Percentiles rank a stretch among this genome's conserved stretches.
phyloP scores from a whole-genome alignment of 1,140 invertebrate species.

The Lucilia sericata region DNA sequence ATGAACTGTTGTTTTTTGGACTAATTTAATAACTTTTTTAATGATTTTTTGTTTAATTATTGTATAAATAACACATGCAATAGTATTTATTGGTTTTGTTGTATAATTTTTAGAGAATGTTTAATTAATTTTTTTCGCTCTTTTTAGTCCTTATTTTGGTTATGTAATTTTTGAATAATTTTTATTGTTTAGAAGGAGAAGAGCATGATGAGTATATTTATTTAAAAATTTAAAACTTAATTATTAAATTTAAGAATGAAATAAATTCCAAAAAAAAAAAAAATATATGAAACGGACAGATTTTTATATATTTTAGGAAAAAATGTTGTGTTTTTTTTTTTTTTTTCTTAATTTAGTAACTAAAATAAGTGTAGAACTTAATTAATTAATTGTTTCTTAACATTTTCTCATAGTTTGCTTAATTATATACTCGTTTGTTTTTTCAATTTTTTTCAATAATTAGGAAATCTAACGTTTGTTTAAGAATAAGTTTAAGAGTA shows the following conservation, averaged over 20 bases:
- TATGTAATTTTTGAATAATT: background rate
- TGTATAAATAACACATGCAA: conserved; percentile 29
- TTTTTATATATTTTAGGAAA: conserved; percentile 4
- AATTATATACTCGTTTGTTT: conserved; percentile 14
- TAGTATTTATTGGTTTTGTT: background rate
- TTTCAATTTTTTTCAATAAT: background rate
- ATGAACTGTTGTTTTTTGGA: background rate
- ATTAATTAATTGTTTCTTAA: background rate
- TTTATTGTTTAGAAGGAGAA: background rate
- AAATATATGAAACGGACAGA: conserved; percentile 3
- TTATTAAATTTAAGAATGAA: background rate
- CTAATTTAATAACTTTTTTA: background rate
- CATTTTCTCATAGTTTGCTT: background rate
- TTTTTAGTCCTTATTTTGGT: background rate
- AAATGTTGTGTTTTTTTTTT: background rate
- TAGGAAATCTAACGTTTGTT: conserved; percentile 42
- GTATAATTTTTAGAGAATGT: background rate
- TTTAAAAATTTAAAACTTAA: background rate
- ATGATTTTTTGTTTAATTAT: background rate
- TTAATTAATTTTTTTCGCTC: background rate
- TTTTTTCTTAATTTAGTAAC: background rate
- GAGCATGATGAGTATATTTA: background rate
- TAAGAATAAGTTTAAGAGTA: conserved; percentile 27
- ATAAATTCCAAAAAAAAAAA: background rate
- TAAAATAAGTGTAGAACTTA: background rate